Evolutionary conservation across 2,888 invertebrate species (phyloP), one percentile per base, ranked within the genome.

Genomic region (Chironomus tentans): DNA sequence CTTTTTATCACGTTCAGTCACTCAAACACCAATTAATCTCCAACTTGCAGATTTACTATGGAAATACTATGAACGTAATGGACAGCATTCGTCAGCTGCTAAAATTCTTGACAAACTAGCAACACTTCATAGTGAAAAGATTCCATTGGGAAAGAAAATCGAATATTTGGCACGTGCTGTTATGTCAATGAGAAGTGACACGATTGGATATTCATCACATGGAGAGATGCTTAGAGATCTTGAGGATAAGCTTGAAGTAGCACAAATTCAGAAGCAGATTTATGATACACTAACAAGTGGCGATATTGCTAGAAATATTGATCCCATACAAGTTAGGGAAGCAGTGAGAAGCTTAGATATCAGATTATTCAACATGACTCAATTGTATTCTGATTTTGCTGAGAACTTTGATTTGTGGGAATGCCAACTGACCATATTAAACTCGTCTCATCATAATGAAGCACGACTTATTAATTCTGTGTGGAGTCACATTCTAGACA

Each of bases 31-130:
- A 7, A 87, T 90, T 70, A 84, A 88, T 78, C 82, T 88, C 0
- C 85, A 86, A 78, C 84, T 91, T 22, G 87, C 92, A 78, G 95
- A 97, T 82, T 85, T 98, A 78, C 85, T 98, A 76, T 98, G 98
- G 98, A 95, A 95, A 84, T 97, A 93, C 82, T 96, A 98, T 81
- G 97, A 98, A 83, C 92, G 92, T 82, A 92, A 91, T 80, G 92
- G 92, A 38, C 95, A 97, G 82, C 98, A 96, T 82, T 89, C 92
- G 1, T 92, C 94, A 10, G 98, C 98, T 1, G 97, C 98, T 0
- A 90, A 92, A 80, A 93, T 98, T 78, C 86, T 98, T 2, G 92
- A 94, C 79, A 91, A 91, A 80, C 87, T 98, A 77, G 95, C 98
- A 3, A 81, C 81, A 76, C 81, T 82, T 2, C 85, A 79, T 80